phyloP scores from a whole-genome alignment of 35 echinoderm and acorn worm species.

The Chiridota heheva region DNA sequence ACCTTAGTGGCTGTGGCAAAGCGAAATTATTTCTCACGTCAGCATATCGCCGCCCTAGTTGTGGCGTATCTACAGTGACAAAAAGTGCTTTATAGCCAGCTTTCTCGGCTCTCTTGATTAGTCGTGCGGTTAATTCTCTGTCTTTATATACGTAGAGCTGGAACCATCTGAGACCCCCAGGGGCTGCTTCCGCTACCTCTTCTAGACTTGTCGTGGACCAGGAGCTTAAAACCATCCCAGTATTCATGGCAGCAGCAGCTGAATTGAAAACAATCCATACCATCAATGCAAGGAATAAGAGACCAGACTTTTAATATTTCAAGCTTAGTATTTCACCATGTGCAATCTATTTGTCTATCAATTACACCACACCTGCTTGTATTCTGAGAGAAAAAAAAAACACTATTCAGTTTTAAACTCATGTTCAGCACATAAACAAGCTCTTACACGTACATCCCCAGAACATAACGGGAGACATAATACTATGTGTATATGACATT shows the following conservation, averaged over 20 bases:
- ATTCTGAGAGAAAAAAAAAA: too few species aligned
- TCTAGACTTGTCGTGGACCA: constrained; percentile 78
- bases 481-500: too few species aligned
- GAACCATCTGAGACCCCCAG: constrained; percentile 74
- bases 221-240: constrained; percentile 76
- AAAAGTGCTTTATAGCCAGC: constrained; percentile 84
- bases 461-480: too few species aligned
- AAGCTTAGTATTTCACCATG: too few species aligned
- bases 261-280: too few species aligned
- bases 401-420: too few species aligned
- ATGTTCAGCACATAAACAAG: too few species aligned
- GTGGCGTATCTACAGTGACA: constrained; percentile 80
- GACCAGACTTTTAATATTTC: too few species aligned
- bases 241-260: constrained; percentile 62
- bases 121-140: constrained; percentile 38
- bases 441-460: too few species aligned
- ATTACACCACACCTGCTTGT: too few species aligned
- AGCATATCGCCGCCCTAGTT: constrained; percentile 57
- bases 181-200: constrained; percentile 67
- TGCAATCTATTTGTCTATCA: too few species aligned
- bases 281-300: too few species aligned
- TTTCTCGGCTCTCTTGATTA: constrained; percentile 74
- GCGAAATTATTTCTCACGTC: constrained; percentile 71
- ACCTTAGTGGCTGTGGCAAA: constrained; percentile 52
- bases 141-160: constrained; percentile 83